Percentiles rank a stretch among this genome's conserved stretches.
Conservation (phyloP, 2,888 invertebrate genomes). For the Tetragnatha montana region DNA sequence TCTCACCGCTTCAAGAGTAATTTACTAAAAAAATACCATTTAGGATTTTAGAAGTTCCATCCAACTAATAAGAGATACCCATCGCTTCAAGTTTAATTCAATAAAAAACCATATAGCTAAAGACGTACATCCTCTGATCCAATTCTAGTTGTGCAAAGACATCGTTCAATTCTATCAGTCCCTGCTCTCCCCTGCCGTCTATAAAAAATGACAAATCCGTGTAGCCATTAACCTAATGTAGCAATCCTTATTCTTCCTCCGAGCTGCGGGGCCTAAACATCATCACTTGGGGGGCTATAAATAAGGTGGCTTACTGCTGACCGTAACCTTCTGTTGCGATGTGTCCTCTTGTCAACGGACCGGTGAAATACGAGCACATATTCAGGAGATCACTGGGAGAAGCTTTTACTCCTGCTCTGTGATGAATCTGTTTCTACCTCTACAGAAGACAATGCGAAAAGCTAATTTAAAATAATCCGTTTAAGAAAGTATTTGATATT, state of each 20-base stretch:
- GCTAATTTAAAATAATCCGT: too few species aligned
- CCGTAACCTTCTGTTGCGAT: slow-evolving; percentile 22
- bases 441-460: too few species aligned
- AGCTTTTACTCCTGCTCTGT: background rate
- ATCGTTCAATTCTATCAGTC: background rate
- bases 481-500: too few species aligned
- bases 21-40: background rate
- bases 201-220: slow-evolving; percentile 66
- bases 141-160: too few species aligned
- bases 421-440: background rate
- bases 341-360: slow-evolving; percentile 21
- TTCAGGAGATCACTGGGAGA: slow-evolving; percentile 13
- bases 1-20: background rate
- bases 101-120: too few species aligned
- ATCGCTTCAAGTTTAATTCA: too few species aligned
- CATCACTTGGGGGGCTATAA: slow-evolving; percentile 62
- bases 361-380: slow-evolving; percentile 44
- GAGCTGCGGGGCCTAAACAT: slow-evolving; percentile 50
- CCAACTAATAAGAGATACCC: background rate
- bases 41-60: background rate
- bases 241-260: slow-evolving; percentile 64
- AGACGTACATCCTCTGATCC: too few species aligned
- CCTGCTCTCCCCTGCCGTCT: slow-evolving; percentile 4
- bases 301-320: slow-evolving; percentile 43
- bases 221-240: slow-evolving; percentile 66